Conservation (phyloP, 2,797 vertebrate species). For the Falco naumanni region DNA sequence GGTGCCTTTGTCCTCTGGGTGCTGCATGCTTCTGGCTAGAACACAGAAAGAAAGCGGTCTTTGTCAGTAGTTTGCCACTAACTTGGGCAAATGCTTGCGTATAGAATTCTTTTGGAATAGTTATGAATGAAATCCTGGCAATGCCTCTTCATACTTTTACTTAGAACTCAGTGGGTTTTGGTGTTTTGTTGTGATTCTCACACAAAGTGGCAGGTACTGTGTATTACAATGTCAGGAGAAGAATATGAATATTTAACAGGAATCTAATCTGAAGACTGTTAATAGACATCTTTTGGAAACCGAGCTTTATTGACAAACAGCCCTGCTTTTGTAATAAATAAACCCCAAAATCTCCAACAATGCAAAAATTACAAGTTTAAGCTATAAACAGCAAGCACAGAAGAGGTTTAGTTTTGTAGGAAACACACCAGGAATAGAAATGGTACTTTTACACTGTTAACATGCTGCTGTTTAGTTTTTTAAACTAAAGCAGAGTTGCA, state of each 20-base stretch:
- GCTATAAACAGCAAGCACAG: not conserved
- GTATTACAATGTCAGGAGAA: not conserved
- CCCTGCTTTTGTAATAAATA: not conserved
- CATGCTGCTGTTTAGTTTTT: not conserved
- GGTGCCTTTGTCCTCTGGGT: constrained; percentile 84
- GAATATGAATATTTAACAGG: not conserved
- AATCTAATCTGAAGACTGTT: not conserved
- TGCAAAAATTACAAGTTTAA: not conserved
- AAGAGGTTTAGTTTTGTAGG: not conserved
- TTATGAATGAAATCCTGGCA: constrained; percentile 32
- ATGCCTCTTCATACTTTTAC: not conserved
- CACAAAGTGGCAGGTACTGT: not conserved
- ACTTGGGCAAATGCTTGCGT: not conserved
- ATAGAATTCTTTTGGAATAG: not conserved
- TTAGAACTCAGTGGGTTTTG: not conserved
- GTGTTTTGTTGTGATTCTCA: not conserved
- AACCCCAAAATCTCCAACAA: not conserved
- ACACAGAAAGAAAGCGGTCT: constrained; percentile 63
- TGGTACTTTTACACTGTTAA: not conserved
- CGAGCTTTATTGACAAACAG: not conserved
- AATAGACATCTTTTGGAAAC: not conserved
- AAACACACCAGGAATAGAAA: not conserved
- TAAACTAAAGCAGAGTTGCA: not conserved
- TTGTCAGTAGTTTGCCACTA: constrained; percentile 23
- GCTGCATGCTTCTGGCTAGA: constrained; percentile 81